Conservation (phyloP, 2,113 vertebrate species). For the Odontophorus gujanensis region DNA sequence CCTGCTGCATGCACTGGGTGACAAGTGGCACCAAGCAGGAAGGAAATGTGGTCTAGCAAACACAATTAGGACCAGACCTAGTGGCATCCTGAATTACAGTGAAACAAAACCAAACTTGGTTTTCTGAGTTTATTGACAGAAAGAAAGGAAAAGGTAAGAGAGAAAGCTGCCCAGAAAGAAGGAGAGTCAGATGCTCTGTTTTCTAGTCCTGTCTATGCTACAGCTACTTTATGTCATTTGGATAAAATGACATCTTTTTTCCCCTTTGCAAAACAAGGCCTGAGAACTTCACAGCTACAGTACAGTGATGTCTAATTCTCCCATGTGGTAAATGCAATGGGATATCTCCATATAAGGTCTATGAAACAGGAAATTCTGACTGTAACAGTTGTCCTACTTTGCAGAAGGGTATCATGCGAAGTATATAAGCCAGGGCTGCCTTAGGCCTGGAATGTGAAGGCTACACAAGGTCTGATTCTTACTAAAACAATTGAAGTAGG, state of each 20-base stretch:
- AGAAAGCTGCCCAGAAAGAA: not conserved
- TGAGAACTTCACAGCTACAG: not conserved
- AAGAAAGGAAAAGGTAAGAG: not conserved
- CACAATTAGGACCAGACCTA: not conserved
- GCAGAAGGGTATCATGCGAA: not conserved
- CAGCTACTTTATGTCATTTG: not conserved
- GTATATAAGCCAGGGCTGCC: not conserved
- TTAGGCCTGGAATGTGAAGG: not conserved
- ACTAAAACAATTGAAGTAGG: not conserved
- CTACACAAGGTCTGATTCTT: not conserved
- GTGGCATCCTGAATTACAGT: not conserved
- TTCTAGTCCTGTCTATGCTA: not conserved
- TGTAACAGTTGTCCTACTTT: not conserved
- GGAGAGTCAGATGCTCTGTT: not conserved
- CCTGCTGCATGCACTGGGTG: not conserved
- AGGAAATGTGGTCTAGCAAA: not conserved
- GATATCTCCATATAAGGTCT: not conserved
- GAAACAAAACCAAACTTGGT: not conserved
- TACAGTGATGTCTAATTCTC: not conserved
- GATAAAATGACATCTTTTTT: not conserved
- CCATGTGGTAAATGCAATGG: not conserved
- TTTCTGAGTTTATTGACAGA: too few relatives aligned
- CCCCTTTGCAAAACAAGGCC: not conserved
- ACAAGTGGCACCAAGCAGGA: not conserved
- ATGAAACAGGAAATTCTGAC: fast-evolving